Evolutionary conservation across 2,113 vertebrate species (phyloP).

Genomic region (Chaetops frenatus): DNA sequence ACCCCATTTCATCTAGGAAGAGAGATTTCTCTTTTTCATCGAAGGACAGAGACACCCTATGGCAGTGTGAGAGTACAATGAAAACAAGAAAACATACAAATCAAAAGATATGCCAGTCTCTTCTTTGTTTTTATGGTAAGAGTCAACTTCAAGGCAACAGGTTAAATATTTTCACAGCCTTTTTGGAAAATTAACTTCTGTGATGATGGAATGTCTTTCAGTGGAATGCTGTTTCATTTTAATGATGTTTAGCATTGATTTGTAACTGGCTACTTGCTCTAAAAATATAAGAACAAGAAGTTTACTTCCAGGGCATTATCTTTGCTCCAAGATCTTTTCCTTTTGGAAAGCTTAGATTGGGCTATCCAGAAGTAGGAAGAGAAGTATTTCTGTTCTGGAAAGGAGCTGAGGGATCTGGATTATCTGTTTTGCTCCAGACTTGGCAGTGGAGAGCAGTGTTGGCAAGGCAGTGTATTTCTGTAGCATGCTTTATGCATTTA

Average conservation of each 20-base stretch:
- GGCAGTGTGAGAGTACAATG: background rate
- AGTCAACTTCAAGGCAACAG: background rate
- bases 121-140: background rate
- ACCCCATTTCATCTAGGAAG: background rate
- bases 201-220: background rate
- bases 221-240: background rate
- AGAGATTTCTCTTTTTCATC: background rate
- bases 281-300: background rate
- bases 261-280: background rate
- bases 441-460: background rate
- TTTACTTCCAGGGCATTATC: background rate
- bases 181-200: background rate
- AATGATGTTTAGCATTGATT: accelerated
- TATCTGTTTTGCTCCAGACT: background rate
- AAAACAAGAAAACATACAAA: background rate
- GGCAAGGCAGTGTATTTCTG: background rate
- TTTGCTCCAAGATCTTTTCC: background rate
- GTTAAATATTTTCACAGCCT: background rate
- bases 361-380: background rate
- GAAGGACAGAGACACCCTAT: accelerated
- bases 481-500: background rate
- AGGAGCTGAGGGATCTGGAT: background rate
- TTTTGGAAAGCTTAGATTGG: background rate
- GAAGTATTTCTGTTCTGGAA: background rate
- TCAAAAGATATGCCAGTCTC: background rate